A percentile compares a stretch with the other conserved stretches of the same genome.
These are phyloP conservation scores for Rhagoletis zephyria DNA, from an alignment of 1,140 invertebrate species.

Conservation along the genomic window DNA sequence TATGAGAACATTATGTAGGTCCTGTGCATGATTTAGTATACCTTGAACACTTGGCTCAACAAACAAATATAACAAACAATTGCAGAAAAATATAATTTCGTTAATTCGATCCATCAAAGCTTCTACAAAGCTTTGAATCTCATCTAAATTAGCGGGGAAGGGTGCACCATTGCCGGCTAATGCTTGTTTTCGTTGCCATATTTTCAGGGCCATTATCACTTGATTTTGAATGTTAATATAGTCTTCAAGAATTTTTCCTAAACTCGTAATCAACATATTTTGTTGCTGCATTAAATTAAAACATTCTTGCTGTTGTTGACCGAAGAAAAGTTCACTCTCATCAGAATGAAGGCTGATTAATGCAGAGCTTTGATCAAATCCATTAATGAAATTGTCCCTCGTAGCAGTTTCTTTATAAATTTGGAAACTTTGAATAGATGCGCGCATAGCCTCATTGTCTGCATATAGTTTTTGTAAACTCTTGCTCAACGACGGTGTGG, in stretches of 20 bases:
- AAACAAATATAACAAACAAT: conserved; percentile 73
- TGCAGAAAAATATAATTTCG: conserved; percentile 76
- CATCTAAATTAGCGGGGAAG: conserved; percentile 85
- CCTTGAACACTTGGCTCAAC: conserved; percentile 78
- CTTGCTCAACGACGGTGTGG: neutral
- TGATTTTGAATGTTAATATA: conserved; percentile 81
- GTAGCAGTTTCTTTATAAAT: neutral
- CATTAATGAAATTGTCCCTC: neutral
- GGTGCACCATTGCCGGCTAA: conserved; percentile 91
- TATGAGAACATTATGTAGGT: conserved; percentile 81
- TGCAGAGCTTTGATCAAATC: neutral
- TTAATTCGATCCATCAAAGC: conserved; percentile 89
- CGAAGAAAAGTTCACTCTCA: neutral
- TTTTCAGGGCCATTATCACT: conserved; percentile 91
- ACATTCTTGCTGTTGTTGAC: neutral
- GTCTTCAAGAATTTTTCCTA: conserved; percentile 13
- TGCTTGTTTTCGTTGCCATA: conserved; percentile 95
- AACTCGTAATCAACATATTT: neutral
- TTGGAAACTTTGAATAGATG: neutral
- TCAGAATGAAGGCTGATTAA: neutral
- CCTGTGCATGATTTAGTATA: conserved; percentile 76
- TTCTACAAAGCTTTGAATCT: conserved; percentile 95
- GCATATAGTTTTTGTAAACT: neutral
- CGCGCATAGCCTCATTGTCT: neutral
- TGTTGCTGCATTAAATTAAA: neutral